phyloP scores from a whole-genome alignment of 2,888 invertebrate species.

The Platypus cylindrus region DNA sequence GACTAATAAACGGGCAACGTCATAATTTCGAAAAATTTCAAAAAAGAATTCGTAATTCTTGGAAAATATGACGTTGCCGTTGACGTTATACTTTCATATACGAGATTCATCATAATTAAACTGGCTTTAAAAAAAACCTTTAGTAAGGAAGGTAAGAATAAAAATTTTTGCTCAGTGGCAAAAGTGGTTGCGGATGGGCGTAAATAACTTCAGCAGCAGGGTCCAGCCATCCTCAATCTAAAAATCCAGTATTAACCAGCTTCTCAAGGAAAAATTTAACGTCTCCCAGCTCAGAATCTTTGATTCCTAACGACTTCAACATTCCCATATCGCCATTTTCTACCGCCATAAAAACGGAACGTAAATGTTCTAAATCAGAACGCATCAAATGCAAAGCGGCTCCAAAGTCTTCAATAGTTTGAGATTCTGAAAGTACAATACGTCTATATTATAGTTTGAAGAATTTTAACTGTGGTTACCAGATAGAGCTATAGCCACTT shows the following conservation, averaged over 20 bases:
- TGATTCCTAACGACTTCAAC: conserved; percentile 87
- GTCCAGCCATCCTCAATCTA: conserved; percentile 58
- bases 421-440: conserved; percentile 60
- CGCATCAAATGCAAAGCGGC: conserved; percentile 76
- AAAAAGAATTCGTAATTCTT: not conserved
- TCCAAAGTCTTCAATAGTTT: conserved; percentile 89
- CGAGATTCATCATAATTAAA: too few relatives aligned
- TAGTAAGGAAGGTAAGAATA: conserved; percentile 43
- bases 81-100: not conserved
- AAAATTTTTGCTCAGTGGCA: conserved; percentile 59
- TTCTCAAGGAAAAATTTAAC: conserved; percentile 94
- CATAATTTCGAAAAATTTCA: too few relatives aligned
- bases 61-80: conserved; percentile 5
- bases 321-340: conserved; percentile 90
- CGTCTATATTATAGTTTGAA: not conserved
- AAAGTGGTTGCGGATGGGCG: conserved; percentile 47
- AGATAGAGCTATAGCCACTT: conserved; percentile 89
- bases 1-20: too few relatives aligned
- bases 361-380: conserved; percentile 81
- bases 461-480: conserved; percentile 42
- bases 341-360: conserved; percentile 90
- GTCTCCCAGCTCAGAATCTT: conserved; percentile 88
- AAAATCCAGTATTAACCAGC: conserved; percentile 88
- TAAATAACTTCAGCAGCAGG: conserved; percentile 48
- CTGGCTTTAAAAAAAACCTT: conserved; percentile 9